phyloP scores from a whole-genome alignment of 2,797 vertebrate species.

The Lateolabrax maculatus region DNA sequence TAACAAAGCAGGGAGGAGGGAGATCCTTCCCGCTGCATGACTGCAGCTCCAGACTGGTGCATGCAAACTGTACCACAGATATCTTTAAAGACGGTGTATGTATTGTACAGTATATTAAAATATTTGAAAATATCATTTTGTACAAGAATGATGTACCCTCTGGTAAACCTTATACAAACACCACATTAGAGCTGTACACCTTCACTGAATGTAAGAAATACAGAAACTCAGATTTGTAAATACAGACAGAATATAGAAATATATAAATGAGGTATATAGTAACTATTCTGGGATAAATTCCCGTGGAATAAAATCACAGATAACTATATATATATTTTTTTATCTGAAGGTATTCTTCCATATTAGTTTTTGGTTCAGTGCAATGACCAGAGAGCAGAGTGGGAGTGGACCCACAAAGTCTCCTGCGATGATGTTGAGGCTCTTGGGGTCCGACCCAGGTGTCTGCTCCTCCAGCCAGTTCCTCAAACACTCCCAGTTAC shows the following conservation, averaged over 20 bases:
- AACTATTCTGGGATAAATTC: neutral
- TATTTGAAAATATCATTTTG: neutral
- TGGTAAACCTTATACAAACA: constrained; percentile 13
- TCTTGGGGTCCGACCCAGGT: constrained; percentile 80
- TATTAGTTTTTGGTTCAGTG: constrained; percentile 88
- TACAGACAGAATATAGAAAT: neutral
- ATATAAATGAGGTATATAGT: constrained; percentile 3
- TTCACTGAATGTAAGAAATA: no score
- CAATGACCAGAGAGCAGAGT: constrained; percentile 88
- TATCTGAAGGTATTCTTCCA: neutral
- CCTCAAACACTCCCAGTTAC: constrained; percentile 83
- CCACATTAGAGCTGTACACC: neutral
- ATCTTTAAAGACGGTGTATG: neutral
- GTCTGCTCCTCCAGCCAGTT: constrained; percentile 89
- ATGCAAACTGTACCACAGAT: neutral
- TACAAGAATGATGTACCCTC: neutral
- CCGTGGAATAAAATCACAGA: neutral
- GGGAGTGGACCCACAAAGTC: constrained; percentile 89
- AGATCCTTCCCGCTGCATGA: neutral
- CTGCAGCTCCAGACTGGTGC: neutral
- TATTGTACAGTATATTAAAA: constrained; percentile 22
- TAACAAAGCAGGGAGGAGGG: constrained; percentile 17
- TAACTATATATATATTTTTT: neutral
- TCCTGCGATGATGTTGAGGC: constrained; percentile 93
- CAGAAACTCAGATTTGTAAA: neutral